Evolutionary conservation across 2,113 vertebrate species (phyloP), one percentile per base, ranked within the genome.

Genomic region (Zapornia atra): DNA sequence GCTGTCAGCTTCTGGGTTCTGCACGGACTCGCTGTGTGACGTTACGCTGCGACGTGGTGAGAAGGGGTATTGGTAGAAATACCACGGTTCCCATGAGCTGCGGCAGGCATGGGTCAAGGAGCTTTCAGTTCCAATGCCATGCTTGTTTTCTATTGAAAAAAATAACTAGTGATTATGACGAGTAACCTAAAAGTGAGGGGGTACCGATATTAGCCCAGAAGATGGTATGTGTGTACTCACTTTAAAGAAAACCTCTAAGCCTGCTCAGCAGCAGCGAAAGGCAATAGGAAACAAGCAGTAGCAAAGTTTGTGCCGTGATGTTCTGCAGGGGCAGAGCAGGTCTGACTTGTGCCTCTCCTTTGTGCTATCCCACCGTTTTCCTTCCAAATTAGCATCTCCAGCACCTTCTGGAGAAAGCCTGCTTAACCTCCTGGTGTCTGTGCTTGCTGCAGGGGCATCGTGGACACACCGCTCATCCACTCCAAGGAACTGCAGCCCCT

Each of bases 401-500:
- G 14, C n/a, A 33, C 33, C 25, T 19, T 8, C 25, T 8, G 34
- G 29, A 24, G 17, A 34, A 48, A 21, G 21, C 17, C 15, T 0
- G 0, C 10, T 53, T 86, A 8, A 91, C 3, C 40, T 63, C 33
- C 10, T 0, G 10, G 5, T 16, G 2, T 2, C 0, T 86, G 82
- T 86, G 34, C 48, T 91, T 0, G 0, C 66, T 97, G 92, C 97
- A 98, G 98, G 96, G 98, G 98, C 96, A 98, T 98, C 83, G 98
- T 98, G n/a, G 98, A 99, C 98, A 99, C 98, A 11, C 97, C 98
- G 51, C 98, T 99, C 97, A 98, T 99, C 98, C 98, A 73, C 95
- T 98, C 98, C 40, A 96, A 95, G 97, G 98, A 97, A 82, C 98
- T 99, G 97, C 97, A 66, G 97, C 98, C 98, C 15, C 98, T 99